phyloP scores from a whole-genome alignment of 2,797 vertebrate genomes.

The Botia kubotai region DNA sequence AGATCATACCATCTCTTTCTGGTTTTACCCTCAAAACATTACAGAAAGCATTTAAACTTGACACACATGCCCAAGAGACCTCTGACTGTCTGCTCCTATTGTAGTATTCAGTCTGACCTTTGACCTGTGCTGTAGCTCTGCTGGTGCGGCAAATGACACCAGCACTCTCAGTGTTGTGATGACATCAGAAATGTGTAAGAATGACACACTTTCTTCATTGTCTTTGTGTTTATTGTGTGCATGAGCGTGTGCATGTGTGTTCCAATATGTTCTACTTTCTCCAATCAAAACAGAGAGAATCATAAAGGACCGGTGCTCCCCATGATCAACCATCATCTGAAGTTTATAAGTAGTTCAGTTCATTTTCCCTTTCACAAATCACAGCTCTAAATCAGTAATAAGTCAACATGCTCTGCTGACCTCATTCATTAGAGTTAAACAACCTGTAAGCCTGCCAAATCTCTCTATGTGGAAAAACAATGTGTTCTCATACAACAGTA shows the following conservation, averaged over 20 bases:
- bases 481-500: slow-evolving; percentile 34
- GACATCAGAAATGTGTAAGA: slow-evolving; percentile 23
- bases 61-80: background rate
- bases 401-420: slow-evolving; percentile 38
- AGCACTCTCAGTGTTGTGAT: slow-evolving; percentile 14
- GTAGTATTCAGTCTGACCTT: slow-evolving; percentile 4
- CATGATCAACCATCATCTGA: background rate
- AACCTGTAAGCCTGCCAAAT: slow-evolving; percentile 37
- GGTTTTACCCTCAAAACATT: no score
- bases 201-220: slow-evolving; percentile 28
- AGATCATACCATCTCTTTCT: background rate
- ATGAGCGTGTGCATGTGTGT: background rate
- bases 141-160: slow-evolving; percentile 14
- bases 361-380: slow-evolving; percentile 36
- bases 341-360: slow-evolving; percentile 3
- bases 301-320: background rate
- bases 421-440: slow-evolving; percentile 41
- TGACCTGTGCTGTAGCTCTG: slow-evolving; percentile 26
- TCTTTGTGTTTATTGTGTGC: slow-evolving; percentile 10
- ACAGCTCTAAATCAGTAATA: slow-evolving; percentile 41
- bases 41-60: background rate
- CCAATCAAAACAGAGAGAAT: background rate
- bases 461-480: slow-evolving; percentile 26
- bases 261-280: background rate
- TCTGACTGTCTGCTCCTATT: slow-evolving; percentile 4